Evolutionary conservation across 64 coral and sea anemone genomes (phyloP).

Genomic region (Cladopsammia gracilis): DNA sequence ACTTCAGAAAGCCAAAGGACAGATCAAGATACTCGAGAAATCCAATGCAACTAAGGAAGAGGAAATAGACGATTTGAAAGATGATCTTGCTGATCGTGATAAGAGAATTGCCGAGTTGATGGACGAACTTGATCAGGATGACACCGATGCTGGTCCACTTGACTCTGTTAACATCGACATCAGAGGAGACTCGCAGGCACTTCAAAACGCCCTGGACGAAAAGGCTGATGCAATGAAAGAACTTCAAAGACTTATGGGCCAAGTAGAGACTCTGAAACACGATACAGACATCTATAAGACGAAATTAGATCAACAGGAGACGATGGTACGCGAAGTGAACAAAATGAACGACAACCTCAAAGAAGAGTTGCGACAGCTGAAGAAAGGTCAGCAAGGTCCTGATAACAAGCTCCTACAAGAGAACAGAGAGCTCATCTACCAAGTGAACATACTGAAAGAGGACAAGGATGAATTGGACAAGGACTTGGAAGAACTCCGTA

Average conservation of each 20-base stretch:
- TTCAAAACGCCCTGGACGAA: slow-evolving; percentile 42
- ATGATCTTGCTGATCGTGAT: slow-evolving; percentile 67
- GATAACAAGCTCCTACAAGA: slow-evolving; percentile 69
- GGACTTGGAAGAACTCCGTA: slow-evolving; percentile 76
- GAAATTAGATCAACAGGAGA: slow-evolving; percentile 68
- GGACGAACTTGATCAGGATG: slow-evolving; percentile 39
- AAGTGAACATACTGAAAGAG: slow-evolving; percentile 61
- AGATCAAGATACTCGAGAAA: slow-evolving; percentile 61
- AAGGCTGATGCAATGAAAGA: slow-evolving; percentile 66
- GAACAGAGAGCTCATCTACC: slow-evolving; percentile 38
- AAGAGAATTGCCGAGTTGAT: slow-evolving; percentile 77
- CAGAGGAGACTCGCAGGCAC: slow-evolving; percentile 66
- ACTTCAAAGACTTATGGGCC: slow-evolving; percentile 67
- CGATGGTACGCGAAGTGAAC: slow-evolving; percentile 67
- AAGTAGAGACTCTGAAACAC: slow-evolving; percentile 86
- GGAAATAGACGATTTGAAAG: slow-evolving; percentile 72
- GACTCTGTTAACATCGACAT: slow-evolving; percentile 61
- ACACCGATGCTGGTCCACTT: slow-evolving; percentile 32
- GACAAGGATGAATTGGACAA: slow-evolving; percentile 77
- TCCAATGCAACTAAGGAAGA: slow-evolving; percentile 46
- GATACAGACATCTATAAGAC: slow-evolving; percentile 72
- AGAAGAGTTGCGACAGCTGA: slow-evolving; percentile 68
- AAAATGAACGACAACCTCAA: slow-evolving; percentile 95
- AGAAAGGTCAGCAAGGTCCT: slow-evolving; percentile 82
- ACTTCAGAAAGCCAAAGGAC: slow-evolving; percentile 60